These are phyloP conservation scores for Antigone vipio DNA, from an alignment of 2,113 vertebrate species.

Conservation along the genomic window DNA sequence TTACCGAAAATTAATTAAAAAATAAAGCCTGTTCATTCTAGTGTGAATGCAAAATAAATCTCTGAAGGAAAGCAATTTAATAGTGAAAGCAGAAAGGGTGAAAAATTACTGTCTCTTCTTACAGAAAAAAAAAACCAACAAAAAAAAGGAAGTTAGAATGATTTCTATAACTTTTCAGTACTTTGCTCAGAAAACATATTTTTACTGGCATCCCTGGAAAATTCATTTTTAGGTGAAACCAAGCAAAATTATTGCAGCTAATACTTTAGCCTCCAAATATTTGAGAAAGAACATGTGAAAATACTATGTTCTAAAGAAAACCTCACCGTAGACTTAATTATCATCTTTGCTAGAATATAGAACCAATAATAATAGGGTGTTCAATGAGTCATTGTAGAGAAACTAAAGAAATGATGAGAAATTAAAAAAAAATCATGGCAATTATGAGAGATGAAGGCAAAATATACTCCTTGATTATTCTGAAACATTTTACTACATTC, in stretches of 20 bases:
- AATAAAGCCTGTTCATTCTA: neutral
- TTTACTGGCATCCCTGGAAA: neutral
- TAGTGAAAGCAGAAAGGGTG: neutral
- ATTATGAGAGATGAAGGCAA: neutral
- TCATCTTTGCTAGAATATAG: neutral
- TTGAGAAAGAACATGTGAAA: neutral
- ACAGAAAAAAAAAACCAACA: neutral
- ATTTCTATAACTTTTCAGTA: neutral
- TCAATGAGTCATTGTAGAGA: neutral
- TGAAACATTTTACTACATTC: neutral
- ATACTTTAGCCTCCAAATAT: neutral
- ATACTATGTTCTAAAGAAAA: neutral
- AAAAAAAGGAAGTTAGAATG: neutral
- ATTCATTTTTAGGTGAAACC: neutral
- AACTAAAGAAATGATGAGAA: neutral
- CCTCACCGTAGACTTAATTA: neutral
- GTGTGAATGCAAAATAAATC: neutral
- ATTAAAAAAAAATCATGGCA: neutral
- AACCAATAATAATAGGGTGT: neutral
- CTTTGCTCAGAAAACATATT: neutral
- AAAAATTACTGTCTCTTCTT: neutral
- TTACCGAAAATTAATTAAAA: neutral
- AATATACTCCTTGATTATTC: constrained; percentile 17
- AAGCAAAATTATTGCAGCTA: neutral
- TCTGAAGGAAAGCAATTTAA: neutral